phyloP scores from a whole-genome alignment of 2,113 vertebrate species.

The Heterotis niloticus region DNA sequence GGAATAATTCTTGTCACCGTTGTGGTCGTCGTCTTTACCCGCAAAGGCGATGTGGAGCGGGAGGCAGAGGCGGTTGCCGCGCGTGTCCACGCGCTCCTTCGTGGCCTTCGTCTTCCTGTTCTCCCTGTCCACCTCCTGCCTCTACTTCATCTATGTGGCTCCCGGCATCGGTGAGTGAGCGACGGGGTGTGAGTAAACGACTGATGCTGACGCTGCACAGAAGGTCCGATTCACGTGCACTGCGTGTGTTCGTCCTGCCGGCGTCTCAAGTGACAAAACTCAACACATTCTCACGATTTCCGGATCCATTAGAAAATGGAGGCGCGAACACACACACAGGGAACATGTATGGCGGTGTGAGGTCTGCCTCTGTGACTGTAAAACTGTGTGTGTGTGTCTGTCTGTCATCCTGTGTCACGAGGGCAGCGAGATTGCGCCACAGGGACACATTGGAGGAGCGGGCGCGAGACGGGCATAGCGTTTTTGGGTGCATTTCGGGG shows the following conservation, averaged over 20 bases:
- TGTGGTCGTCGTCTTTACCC: no score
- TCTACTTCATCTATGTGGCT: slow-evolving; percentile 94
- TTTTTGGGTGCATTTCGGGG: no score
- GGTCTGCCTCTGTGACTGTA: neutral
- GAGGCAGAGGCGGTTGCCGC: slow-evolving; percentile 68
- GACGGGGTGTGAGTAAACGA: neutral
- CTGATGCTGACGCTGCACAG: neutral
- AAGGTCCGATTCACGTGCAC: neutral
- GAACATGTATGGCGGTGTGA: neutral
- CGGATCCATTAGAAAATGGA: no score
- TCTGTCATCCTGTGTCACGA: no score
- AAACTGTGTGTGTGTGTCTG: no score
- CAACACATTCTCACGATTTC: no score
- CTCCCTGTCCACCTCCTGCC: slow-evolving; percentile 88
- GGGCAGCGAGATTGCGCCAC: no score
- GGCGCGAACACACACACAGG: no score
- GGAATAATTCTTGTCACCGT: slow-evolving; percentile 49
- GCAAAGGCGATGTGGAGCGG: slow-evolving; percentile 69
- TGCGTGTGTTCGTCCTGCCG: no score
- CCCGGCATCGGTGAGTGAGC: slow-evolving; percentile 83
- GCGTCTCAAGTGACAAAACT: no score
- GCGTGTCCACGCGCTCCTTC: slow-evolving; percentile 87
- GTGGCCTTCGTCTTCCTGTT: slow-evolving; percentile 93
- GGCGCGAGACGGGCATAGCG: no score
- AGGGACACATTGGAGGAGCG: no score